Evolutionary conservation across 2,797 vertebrate genomes (phyloP).

Genomic region (Falco biarmicus): DNA sequence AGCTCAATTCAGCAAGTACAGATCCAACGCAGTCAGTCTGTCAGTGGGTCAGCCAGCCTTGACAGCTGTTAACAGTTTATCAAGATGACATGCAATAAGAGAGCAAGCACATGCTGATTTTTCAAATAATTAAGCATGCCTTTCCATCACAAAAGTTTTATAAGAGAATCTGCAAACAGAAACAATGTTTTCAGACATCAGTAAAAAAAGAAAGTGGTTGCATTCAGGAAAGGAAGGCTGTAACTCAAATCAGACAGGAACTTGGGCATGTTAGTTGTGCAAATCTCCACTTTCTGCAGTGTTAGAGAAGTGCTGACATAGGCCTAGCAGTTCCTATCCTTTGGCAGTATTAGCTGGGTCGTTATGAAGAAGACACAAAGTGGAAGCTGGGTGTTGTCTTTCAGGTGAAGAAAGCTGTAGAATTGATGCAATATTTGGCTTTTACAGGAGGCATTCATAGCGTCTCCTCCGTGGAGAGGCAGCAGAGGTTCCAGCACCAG

Average conservation of each 20-base stretch:
- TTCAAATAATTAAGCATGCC: conserved; percentile 7
- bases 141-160: neutral
- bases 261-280: conserved; percentile 10
- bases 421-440: conserved; percentile 54
- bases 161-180: neutral
- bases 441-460: neutral
- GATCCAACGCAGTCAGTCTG: neutral
- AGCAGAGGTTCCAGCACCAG: conserved; percentile 31
- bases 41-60: neutral
- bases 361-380: conserved; percentile 62
- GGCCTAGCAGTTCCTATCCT: conserved; percentile 38
- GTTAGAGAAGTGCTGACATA: conserved; percentile 58
- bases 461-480: neutral
- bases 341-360: conserved; percentile 38
- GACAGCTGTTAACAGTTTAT: conserved; percentile 14
- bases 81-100: neutral
- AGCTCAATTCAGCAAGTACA: conserved; percentile 1
- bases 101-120: neutral
- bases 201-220: conserved; percentile 18
- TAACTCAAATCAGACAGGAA: conserved; percentile 55
- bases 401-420: conserved; percentile 64
- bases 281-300: conserved; percentile 33
- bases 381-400: conserved; percentile 57
- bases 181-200: conserved; percentile 7
- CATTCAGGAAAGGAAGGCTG: conserved; percentile 30